Conservation (phyloP, 2,888 invertebrate genomes). For the Dryomyza anilis region DNA sequence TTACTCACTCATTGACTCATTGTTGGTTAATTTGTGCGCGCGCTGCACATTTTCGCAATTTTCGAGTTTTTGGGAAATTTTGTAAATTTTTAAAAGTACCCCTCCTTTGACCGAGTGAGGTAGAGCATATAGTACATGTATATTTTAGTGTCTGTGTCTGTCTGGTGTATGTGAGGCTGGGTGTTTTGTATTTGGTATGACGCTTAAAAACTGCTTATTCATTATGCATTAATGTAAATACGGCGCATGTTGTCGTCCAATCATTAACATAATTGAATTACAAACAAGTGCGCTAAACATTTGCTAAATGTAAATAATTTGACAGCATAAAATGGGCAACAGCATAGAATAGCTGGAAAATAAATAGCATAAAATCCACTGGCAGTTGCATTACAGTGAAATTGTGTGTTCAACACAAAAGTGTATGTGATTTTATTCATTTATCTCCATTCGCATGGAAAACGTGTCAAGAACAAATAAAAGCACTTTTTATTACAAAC, state of each 20-base stretch:
- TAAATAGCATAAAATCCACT: no score
- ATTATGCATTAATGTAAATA: constrained; percentile 60
- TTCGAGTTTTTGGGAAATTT: no score
- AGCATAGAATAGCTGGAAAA: no score
- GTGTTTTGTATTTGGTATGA: background rate
- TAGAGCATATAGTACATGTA: no score
- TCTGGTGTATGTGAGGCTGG: background rate
- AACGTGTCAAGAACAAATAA: no score
- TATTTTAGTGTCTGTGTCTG: background rate
- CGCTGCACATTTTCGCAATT: constrained; percentile 12
- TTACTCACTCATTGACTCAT: background rate
- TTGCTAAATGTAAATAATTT: constrained; percentile 10
- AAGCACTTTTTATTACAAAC: no score
- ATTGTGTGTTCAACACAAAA: no score
- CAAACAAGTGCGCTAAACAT: constrained; percentile 47
- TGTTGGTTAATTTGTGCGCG: constrained; percentile 19
- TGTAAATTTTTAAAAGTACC: no score
- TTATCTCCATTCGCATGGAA: no score
- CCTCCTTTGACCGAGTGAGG: no score
- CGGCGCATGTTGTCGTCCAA: constrained; percentile 60
- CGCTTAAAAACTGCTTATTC: constrained; percentile 48
- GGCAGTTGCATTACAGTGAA: no score
- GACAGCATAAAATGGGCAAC: background rate
- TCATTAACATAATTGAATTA: constrained; percentile 61
- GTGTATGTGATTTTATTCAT: no score